These are phyloP conservation scores for Podargus strigoides DNA, from an alignment of 2,797 vertebrate genomes.

Conservation along the genomic window DNA sequence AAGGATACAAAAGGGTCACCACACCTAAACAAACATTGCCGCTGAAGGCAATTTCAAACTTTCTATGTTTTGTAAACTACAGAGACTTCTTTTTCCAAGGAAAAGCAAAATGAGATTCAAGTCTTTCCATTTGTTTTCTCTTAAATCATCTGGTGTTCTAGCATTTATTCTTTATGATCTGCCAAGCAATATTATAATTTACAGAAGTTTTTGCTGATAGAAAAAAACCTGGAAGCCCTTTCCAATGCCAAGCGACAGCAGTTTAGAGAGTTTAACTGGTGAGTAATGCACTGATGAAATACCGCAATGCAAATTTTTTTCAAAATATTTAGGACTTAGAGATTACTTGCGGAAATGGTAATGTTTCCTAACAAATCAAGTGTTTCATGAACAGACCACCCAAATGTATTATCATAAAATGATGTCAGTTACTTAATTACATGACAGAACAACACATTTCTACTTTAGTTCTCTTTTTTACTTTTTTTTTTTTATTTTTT, in stretches of 20 bases:
- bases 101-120: slow-evolving; percentile 28
- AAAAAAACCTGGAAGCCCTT: slow-evolving; percentile 67
- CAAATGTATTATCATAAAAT: slow-evolving; percentile 75
- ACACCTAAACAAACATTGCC: slow-evolving; percentile 24
- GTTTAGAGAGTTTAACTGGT: slow-evolving; percentile 68
- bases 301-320: slow-evolving; percentile 68
- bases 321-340: slow-evolving; percentile 73
- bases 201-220: slow-evolving; percentile 15
- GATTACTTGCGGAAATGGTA: slow-evolving; percentile 71
- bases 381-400: slow-evolving; percentile 73
- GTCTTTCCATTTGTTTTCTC: not conserved
- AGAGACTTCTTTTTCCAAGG: not conserved
- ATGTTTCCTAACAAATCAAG: slow-evolving; percentile 76
- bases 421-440: slow-evolving; percentile 72
- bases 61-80: slow-evolving; percentile 10
- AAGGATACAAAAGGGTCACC: slow-evolving; percentile 42
- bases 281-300: slow-evolving; percentile 71
- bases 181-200: slow-evolving; percentile 38
- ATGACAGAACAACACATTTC: slow-evolving; percentile 64
- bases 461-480: slow-evolving; percentile 1
- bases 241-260: slow-evolving; percentile 63
- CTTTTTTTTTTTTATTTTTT: not conserved
- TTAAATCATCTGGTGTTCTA: slow-evolving; percentile 30
- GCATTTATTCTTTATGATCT: not conserved
- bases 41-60: slow-evolving; percentile 31